Evolutionary conservation across 2,113 vertebrate species (phyloP), one percentile per base, ranked within the genome.

Genomic region (Catharus minimus): DNA sequence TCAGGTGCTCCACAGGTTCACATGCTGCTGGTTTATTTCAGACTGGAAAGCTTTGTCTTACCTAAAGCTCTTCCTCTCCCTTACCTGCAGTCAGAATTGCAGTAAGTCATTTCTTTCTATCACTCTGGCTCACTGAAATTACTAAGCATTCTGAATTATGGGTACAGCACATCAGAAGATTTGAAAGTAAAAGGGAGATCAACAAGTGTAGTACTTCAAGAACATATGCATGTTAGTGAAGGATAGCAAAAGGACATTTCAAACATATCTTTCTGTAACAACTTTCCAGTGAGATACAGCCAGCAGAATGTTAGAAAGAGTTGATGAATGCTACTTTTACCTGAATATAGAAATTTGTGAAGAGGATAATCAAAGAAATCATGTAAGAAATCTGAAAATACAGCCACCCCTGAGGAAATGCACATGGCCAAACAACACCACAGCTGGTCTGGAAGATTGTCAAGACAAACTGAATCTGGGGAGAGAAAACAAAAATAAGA

Each of bases 291-390:
- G 44, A 89, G 26, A 43, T 10, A 72, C 12, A 82, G 19, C 11
- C 41, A 85, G 43, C 11, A 43, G 67, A 94, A 68, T 5, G 18
- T 44, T 77, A 78, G 24, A 39, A 49, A 58, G 13, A 49, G 23
- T 50, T 7, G 1, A 73, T 6, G 12, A 44, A 30, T 46, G 22
- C 44, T 78, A 73, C 60, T 86, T 86, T 97, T 96, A 99, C 99
- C 98, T 99, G 97, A 88, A 99, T 96, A 95, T 99, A 99, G 97
- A 99, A 99, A 97, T 99, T 99, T 82, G 97, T 96, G 97, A 99
- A 99, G 95, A 99, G 98, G 44, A 98, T 39, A 66, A 99, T 99
- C 78, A 99, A 98, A 27, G 98, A 98, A 93, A 99, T 96, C 98
- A 99, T 98, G 64, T 99, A 99, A 83, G 89, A 96, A n/a, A 99